Evolutionary conservation across 2,888 invertebrate species (phyloP), one percentile per base, ranked within the genome.

Genomic region (Torymus auratus): DNA sequence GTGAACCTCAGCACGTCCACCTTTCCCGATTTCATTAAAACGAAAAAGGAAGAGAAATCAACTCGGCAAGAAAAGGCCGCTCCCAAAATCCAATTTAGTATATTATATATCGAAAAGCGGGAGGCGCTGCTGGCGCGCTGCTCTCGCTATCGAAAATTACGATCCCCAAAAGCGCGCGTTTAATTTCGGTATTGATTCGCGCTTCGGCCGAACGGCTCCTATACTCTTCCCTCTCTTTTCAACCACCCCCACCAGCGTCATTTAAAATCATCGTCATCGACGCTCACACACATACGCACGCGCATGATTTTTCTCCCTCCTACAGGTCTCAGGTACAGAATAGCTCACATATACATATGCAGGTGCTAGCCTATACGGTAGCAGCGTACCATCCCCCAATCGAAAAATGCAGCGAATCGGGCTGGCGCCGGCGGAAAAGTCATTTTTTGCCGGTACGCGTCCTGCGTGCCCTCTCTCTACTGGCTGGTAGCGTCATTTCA

Each of bases 121-220:
- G 41, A 5, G 5, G 41, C 41, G 28, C 28, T 28, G 41, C 7
- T 41, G 41, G 41, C 41, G 41, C 41, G 41, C 41, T 41, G 41
- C 50, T 14, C 53, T 53, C 65, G 67, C 58, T 61, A 68, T 62
- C 69, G 79, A 80, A 80, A 80, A 70, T 74, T 74, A 55, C 74
- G 64, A 52, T 62, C 20, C 52, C 71, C 52, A n/a, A 65, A 41
- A 28, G 55, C 64, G 64, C 64, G 64, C 74, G 73, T 81, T 81
- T 81, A 81, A 81, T 81, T 81, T 81, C 64, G 60, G 77, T 81
- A 81, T 81, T 81, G 81, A 81, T 81, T 78, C 52, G 62, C 76
- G n/a, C 10, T 41, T 11, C 23, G 50, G 13, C 61, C 61, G 52
- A 23, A 58, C 53, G 23, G 70, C 71, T 75, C 76, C 70, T 41